Evolutionary conservation across 2,888 invertebrate species (phyloP).

Genomic region (Alloplasta piceator): DNA sequence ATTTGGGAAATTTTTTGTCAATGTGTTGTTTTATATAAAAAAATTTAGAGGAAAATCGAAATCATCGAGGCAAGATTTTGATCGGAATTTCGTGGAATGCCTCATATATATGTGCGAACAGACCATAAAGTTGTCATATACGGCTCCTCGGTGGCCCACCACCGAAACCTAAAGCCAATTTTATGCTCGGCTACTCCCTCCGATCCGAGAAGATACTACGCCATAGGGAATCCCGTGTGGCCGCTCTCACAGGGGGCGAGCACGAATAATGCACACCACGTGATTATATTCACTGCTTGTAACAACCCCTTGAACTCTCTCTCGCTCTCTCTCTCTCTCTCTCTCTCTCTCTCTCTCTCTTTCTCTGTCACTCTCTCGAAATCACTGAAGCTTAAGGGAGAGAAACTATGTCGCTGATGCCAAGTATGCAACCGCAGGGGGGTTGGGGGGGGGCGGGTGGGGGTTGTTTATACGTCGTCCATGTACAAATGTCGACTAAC

Average conservation of each 20-base stretch:
- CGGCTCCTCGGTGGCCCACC: constrained; percentile 60
- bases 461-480: constrained; percentile 23
- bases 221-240: constrained; percentile 54
- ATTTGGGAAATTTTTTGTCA: too few species aligned
- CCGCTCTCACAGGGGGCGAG: constrained; percentile 51
- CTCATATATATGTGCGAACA: too few species aligned
- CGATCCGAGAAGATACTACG: constrained; percentile 77
- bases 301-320: constrained; percentile 63
- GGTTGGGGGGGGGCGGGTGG: background rate
- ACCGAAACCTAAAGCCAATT: constrained; percentile 80
- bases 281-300: constrained; percentile 59
- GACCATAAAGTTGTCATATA: constrained; percentile 21
- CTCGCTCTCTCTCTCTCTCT: background rate
- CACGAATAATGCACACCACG: constrained; percentile 64
- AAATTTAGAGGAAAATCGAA: too few species aligned
- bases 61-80: too few species aligned
- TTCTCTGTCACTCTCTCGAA: background rate
- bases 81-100: too few species aligned
- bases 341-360: constrained; percentile 1
- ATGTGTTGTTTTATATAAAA: too few species aligned
- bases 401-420: constrained; percentile 42
- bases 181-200: constrained; percentile 78
- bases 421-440: constrained; percentile 37
- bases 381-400: constrained; percentile 28
- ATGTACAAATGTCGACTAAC: constrained; percentile 8